Base-by-base conservation (phyloP, 2,113 vertebrate genomes). In the Poeciliopsis occidentalis region DNA sequence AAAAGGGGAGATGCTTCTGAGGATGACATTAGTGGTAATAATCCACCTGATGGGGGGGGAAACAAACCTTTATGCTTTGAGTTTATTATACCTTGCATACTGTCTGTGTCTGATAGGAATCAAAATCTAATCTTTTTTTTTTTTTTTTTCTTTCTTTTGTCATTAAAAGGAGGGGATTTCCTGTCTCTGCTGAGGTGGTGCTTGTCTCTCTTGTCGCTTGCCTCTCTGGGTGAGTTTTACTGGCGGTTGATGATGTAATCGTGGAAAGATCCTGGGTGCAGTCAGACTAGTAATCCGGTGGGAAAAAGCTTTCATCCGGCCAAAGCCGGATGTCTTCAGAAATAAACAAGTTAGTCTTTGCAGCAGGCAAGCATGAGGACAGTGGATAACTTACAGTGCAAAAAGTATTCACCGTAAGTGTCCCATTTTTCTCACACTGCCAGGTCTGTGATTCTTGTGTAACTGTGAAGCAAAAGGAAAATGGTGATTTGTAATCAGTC, bases 301-400 rank as follows among this genome's bases (percentile, higher is more conserved):
- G 92, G 91, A 81, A 93, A 81, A 93, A 91, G 89, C 83, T 91
- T 75, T 92, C 79, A 83, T 89, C 88, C 89, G 87, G 83, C 86
- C 79, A 84, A 83, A 79, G 81, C 83, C 77, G 82, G 84, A 82
- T 44, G 76, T 79, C 82, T 85, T 84, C 81, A 80, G 75, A 89
- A 88, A 92, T 89, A 90, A 87, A 91, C 60, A 82, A 57, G 51
- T 69, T 15, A 71, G 73, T 69, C 75, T 82, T 82, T 30, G 77
- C 80, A 89, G 60, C 68, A 79, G 19, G 15, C 22, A 62, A 81
- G 72, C 29, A 17, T n/a, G 32, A 37, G 24, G 19, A 60, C 19
- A 78, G 66, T 29, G 74, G 32, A 34, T 74, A 67, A 75, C 39
- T 44, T 32, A 22, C 63, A 24, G 51, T 24, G 22, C 51, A 37